phyloP scores from a whole-genome alignment of 2,797 vertebrate species.

The Gobio occitaniae region DNA sequence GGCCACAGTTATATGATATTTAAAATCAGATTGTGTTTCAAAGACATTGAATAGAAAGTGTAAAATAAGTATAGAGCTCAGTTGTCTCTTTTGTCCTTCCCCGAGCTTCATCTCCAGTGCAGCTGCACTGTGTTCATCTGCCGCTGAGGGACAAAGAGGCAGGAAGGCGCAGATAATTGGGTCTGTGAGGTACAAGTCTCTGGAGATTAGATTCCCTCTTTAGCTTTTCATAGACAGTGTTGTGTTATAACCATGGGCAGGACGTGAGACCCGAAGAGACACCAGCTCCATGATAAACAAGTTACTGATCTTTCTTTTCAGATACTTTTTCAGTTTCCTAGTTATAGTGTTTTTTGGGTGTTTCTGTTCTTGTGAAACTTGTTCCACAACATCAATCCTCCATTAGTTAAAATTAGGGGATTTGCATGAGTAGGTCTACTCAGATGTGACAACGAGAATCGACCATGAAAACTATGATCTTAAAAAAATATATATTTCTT shows the following conservation, averaged over 20 bases:
- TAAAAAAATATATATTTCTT: neutral
- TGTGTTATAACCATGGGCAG: slow-evolving; percentile 59
- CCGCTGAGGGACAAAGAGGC: slow-evolving; percentile 46
- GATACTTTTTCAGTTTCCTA: neutral
- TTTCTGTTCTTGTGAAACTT: neutral
- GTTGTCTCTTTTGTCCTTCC: slow-evolving; percentile 52
- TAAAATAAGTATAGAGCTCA: neutral
- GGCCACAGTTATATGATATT: slow-evolving; percentile 5
- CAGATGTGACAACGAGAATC: no score
- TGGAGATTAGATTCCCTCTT: slow-evolving; percentile 47
- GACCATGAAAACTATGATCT: neutral
- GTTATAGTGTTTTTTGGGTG: neutral
- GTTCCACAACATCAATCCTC: neutral
- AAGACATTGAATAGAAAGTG: slow-evolving; percentile 15
- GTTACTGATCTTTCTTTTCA: slow-evolving; percentile 3
- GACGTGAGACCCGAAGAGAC: slow-evolving; percentile 40
- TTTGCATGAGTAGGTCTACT: neutral
- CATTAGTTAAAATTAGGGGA: neutral
- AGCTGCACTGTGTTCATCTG: slow-evolving; percentile 48
- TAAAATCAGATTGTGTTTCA: neutral
- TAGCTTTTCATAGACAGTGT: slow-evolving; percentile 50
- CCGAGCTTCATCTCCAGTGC: slow-evolving; percentile 31
- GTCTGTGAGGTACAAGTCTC: slow-evolving; percentile 54
- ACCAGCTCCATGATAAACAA: slow-evolving; percentile 45
- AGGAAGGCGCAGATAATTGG: slow-evolving; percentile 59